Conservation (phyloP, 1,140 invertebrate species). For the Colletes gigas region DNA sequence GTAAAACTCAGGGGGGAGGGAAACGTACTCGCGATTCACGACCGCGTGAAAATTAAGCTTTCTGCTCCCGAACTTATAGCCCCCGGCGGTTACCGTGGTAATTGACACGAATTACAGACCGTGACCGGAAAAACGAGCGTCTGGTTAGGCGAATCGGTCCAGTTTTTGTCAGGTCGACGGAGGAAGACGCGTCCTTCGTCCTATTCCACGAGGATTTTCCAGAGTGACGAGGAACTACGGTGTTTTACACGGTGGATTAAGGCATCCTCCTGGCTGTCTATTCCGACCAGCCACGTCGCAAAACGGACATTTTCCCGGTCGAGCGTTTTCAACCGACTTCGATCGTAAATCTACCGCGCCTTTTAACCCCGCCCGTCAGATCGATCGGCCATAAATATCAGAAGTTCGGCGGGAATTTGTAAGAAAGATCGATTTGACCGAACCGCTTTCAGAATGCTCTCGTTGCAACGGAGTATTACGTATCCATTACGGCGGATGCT, state of each 20-base stretch:
- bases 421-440: slow-evolving; percentile 46
- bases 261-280: slow-evolving; percentile 17
- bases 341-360: slow-evolving; percentile 53
- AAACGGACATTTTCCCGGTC: slow-evolving; percentile 16
- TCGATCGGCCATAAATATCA: slow-evolving; percentile 49
- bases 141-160: not conserved
- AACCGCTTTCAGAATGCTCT: slow-evolving; percentile 31
- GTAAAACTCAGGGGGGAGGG: too few species aligned
- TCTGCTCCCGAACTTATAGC: not conserved
- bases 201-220: slow-evolving; percentile 2
- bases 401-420: slow-evolving; percentile 38
- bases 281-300: slow-evolving; percentile 2
- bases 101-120: slow-evolving; percentile 10
- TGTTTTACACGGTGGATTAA: slow-evolving; percentile 35
- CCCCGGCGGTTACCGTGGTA: not conserved
- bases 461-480: slow-evolving; percentile 17
- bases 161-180: not conserved
- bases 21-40: not conserved
- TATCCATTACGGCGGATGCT: slow-evolving; percentile 37
- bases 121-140: not conserved
- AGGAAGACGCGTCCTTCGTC: too few species aligned
- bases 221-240: not conserved
- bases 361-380: slow-evolving; percentile 19
- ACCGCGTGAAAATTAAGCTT: not conserved
- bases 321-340: too few species aligned